phyloP scores from a whole-genome alignment of 2,113 vertebrate species.

The Lophotis ruficrista region DNA sequence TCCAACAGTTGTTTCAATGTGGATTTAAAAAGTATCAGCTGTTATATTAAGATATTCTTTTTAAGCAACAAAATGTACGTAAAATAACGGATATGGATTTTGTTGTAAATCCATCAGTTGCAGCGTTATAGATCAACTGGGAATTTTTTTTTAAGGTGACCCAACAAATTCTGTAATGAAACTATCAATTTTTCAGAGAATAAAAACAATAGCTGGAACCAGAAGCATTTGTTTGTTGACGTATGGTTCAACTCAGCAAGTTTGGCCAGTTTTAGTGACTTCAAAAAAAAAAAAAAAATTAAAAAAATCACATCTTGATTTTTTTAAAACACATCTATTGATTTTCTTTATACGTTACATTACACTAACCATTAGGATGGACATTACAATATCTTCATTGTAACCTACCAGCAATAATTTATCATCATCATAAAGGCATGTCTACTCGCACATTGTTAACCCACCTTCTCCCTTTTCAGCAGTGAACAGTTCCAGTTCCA shows the following conservation, averaged over 20 bases:
- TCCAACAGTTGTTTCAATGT: conserved; percentile 87
- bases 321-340: conserved; percentile 57
- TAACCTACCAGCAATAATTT: conserved; percentile 60
- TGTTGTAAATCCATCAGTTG: conserved; percentile 79
- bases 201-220: conserved; percentile 16
- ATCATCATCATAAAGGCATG: conserved; percentile 45
- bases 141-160: conserved; percentile 45
- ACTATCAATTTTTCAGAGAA: conserved; percentile 30
- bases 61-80: conserved; percentile 76
- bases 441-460: conserved; percentile 20
- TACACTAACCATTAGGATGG: conserved; percentile 56
- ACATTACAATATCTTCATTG: conserved; percentile 53
- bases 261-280: not conserved
- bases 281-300: not conserved
- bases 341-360: conserved; percentile 64
- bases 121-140: conserved; percentile 48
- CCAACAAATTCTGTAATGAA: conserved; percentile 32
- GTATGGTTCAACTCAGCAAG: conserved; percentile 9
- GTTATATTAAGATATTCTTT: conserved; percentile 81
- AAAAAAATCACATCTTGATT: not conserved
- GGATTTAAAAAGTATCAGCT: conserved; percentile 84
- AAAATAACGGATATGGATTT: conserved; percentile 73
- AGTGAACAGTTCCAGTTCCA: conserved; percentile 26
- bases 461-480: conserved; percentile 9
- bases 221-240: conserved; percentile 57